Percentiles rank a stretch among this genome's conserved stretches.
Evolutionary conservation across 1,140 invertebrate species (phyloP).

Genomic region (Phthorimaea operculella): DNA sequence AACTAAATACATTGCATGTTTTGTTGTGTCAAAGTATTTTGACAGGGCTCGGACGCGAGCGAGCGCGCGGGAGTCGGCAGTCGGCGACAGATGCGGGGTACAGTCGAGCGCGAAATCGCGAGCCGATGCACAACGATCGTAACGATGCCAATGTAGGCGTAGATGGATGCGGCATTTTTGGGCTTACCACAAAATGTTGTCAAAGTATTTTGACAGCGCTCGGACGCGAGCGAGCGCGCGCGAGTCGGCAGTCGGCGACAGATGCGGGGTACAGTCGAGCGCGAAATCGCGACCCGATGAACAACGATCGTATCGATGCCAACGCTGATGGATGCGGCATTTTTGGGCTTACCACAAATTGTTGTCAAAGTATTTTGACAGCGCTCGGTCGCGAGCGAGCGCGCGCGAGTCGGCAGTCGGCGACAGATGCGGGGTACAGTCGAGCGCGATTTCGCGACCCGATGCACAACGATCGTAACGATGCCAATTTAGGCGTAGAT

Average conservation of each 20-base stretch:
- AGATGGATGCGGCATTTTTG: too few species aligned
- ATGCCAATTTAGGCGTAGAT: too few species aligned
- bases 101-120: conserved; percentile 45
- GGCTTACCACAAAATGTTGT: too few species aligned
- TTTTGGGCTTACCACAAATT: neutral
- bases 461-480: neutral
- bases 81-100: conserved; percentile 41
- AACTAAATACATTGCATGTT: too few species aligned
- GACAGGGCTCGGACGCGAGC: too few species aligned
- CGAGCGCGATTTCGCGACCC: conserved; percentile 40
- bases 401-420: conserved; percentile 10
- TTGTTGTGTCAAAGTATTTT: neutral
- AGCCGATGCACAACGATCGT: neutral
- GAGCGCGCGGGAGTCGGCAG: conserved; percentile 7
- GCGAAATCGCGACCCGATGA: conserved; percentile 31
- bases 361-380: too few species aligned
- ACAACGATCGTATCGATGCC: neutral
- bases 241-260: conserved; percentile 24
- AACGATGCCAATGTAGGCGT: too few species aligned
- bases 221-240: neutral
- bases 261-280: conserved; percentile 43
- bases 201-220: neutral
- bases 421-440: conserved; percentile 45
- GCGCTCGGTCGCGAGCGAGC: too few species aligned
- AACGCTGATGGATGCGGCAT: neutral